Evolutionary conservation across 2,113 vertebrate species (phyloP), one percentile per base, ranked within the genome.

Genomic region (Podilymbus podiceps): DNA sequence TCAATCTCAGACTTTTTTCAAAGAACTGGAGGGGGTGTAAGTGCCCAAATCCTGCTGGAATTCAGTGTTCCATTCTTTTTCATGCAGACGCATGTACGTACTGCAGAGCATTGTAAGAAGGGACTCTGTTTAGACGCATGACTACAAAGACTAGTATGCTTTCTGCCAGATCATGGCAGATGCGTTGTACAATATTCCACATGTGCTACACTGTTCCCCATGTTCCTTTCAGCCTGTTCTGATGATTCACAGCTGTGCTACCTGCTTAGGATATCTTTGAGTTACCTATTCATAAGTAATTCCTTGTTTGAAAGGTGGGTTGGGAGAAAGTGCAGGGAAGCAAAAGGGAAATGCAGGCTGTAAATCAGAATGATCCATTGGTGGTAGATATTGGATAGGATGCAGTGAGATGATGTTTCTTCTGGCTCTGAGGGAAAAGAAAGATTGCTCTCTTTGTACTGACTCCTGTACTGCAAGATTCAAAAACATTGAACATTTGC

Each of bases 111-210:
- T 3, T 73, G 40, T 30, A 73, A 6, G 21, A 46, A 46, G 55
- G 58, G 46, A 23, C 22, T 52, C 24, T 35, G 2, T 42, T 52
- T 7, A 8, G 13, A 7, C 25, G 13, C 38, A 38, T 38, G 38
- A 38, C 9, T 38, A 38, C 58, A 35, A 49, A 56, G 40, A 67
- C 33, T 8, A 50, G 42, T 13, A 38, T 69, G 33, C n/a, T 31
- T 84, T 63, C 42, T 88, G 60, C 60, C 28, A 40, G 69, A 6
- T 38, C 35, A 6, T 24, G 46, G 55, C 27, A 85, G 60, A 28
- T 49, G 22, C 4, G 1, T 28, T 28, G 17, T 46, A 15, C 27
- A 4, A 2, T 8, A 56, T 11, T 33, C 42, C 22, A 15, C 0
- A 0, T 21, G 22, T n/a, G 30, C 58, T 53, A 2, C 40, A 6